Base-by-base conservation (phyloP, 2,113 vertebrate species). In the Rana temporaria region DNA sequence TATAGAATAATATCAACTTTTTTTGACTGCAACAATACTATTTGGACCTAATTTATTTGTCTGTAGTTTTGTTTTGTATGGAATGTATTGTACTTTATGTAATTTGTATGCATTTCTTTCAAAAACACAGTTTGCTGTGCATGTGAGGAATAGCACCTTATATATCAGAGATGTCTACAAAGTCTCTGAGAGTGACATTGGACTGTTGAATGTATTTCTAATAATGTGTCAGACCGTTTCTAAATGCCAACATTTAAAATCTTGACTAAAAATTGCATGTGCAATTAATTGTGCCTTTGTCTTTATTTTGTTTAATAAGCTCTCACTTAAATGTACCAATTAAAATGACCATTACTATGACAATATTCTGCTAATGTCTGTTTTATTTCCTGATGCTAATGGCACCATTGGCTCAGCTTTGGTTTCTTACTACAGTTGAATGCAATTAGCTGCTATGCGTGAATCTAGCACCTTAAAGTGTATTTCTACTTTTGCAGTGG, bases 131-230 rank as follows among this genome's bases (percentile, higher is more conserved):
- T 12, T 73, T 73, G 4, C 30, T 59, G 20, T 73, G 30, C 26
- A 60, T 34, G 9, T 60, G 59, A 60, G 59, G 24, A 60, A 38
- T 20, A 74, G 71, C 71, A 74, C 71, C 71, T 74, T 74, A 30
- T 38, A n/a, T 60, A 38, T 32, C 56, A 38, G 26, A 57, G 30
- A 73, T 73, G 53, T 9, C 17, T n/a, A 60, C 11, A 60, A 60
- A 20, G 59, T n/a, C 19, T 48, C 42, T 48, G 42, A 48, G 42
- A 48, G 26, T 59, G 9, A 56, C 16, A 60, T 74, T 74, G 30
- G 55, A 74, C 71, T 16, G 22, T 60, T 74, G 71, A 74, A 74
- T 74, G 71, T 74, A 74, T 60, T 74, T 74, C 19, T 74, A 34
- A 59, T 53, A 56, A 15, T n/a, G 20, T 73, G 71, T 74, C 71